Evolutionary conservation across 2,113 vertebrate genomes (phyloP).

Genomic region (Castor canadensis): DNA sequence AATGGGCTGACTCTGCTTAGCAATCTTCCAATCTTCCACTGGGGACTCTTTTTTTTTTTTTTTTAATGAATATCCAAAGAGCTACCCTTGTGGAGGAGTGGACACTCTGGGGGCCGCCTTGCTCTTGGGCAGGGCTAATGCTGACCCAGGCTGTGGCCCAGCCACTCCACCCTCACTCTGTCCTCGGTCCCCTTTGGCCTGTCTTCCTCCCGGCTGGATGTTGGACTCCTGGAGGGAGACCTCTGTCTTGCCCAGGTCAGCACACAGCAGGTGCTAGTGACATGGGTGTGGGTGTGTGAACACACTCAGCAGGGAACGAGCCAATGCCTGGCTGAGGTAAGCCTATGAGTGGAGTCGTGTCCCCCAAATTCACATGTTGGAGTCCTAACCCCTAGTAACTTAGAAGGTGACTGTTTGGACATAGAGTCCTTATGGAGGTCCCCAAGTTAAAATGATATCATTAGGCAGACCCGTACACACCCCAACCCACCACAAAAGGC

Average conservation of each 20-base stretch:
- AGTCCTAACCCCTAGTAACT: background rate
- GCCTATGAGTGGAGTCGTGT: accelerated
- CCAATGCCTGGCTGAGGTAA: accelerated
- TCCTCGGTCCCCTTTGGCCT: accelerated
- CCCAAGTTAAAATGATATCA: accelerated
- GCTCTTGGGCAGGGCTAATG: accelerated
- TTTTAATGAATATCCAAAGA: accelerated
- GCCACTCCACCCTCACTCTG: accelerated
- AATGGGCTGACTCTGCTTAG: background rate
- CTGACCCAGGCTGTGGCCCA: accelerated
- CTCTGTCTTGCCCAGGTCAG: background rate
- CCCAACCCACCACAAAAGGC: accelerated
- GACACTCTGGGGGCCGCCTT: accelerated
- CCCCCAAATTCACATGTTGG: accelerated
- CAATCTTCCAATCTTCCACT: too few species aligned
- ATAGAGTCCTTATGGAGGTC: too few species aligned
- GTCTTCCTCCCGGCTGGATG: accelerated
- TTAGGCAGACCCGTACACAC: accelerated
- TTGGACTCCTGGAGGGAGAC: accelerated
- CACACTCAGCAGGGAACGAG: accelerated
- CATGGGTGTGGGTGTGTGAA: accelerated
- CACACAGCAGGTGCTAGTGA: accelerated
- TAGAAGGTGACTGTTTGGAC: background rate
- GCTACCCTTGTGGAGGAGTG: accelerated
- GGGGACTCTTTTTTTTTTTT: background rate